Percentiles rank a stretch among this genome's conserved stretches.
Evolutionary conservation across 2,113 vertebrate genomes (phyloP).

Genomic region (Catharus fuscescens): DNA sequence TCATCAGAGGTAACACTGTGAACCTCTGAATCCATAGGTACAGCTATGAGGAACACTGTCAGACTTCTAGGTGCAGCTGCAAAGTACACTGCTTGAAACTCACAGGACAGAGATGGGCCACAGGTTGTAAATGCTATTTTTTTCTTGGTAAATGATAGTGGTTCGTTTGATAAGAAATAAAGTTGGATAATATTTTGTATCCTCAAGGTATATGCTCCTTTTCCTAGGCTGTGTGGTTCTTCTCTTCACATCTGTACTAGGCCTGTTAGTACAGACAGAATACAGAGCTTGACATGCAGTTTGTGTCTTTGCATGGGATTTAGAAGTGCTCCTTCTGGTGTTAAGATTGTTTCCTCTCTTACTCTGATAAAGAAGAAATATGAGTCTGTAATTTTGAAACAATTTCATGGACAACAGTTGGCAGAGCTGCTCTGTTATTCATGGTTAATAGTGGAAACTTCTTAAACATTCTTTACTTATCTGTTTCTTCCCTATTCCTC

Average conservation of each 20-base stretch:
- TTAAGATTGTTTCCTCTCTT: background rate
- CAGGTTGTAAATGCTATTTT: background rate
- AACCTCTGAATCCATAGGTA: background rate
- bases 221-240: background rate
- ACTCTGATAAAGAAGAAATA: background rate
- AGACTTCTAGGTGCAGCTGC: background rate
- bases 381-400: background rate
- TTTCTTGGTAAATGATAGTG: background rate
- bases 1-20: background rate
- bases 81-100: background rate
- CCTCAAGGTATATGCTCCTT: background rate
- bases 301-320: background rate
- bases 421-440: background rate
- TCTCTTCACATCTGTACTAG: background rate
- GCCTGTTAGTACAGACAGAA: background rate
- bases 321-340: background rate
- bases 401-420: background rate
- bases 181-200: background rate
- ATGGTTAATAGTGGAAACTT: constrained; percentile 14
- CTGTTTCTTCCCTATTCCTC: constrained; percentile 25
- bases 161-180: background rate
- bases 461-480: constrained; percentile 42
- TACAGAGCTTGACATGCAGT: background rate
- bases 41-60: background rate
- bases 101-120: background rate